Percentiles rank a stretch among this genome's conserved stretches.
phyloP scores from a whole-genome alignment of 2,113 vertebrate genomes.

The Poeciliopsis retropinna region DNA sequence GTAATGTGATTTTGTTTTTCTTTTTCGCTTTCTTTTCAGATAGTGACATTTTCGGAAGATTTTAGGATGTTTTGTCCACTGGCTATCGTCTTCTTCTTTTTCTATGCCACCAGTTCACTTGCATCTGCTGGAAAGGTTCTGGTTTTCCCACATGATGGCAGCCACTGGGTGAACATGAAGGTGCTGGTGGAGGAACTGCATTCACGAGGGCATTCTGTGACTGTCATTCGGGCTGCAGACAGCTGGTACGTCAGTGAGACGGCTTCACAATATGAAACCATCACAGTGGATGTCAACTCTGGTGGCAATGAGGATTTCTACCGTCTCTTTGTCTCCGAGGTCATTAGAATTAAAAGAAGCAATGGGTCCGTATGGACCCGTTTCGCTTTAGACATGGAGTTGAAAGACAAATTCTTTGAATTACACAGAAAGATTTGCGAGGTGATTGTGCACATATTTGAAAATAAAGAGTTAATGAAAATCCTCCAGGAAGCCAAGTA shows the following conservation, averaged over 20 bases:
- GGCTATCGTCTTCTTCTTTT: slow-evolving; percentile 10
- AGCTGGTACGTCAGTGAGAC: slow-evolving; percentile 74
- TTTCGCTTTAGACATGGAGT: slow-evolving; percentile 49
- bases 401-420: slow-evolving; percentile 58
- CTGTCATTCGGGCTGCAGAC: slow-evolving; percentile 57
- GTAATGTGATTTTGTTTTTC: background rate
- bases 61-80: slow-evolving; percentile 35
- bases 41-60: background rate
- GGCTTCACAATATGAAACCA: slow-evolving; percentile 53
- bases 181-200: slow-evolving; percentile 66
- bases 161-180: slow-evolving; percentile 78
- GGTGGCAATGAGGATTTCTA: slow-evolving; percentile 67
- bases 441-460: slow-evolving; percentile 55
- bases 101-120: slow-evolving; percentile 5
- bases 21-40: slow-evolving; percentile 25
- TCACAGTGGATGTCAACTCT: slow-evolving; percentile 47
- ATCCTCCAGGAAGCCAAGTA: slow-evolving; percentile 53
- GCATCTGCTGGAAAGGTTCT: slow-evolving; percentile 58
- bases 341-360: slow-evolving; percentile 55
- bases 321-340: slow-evolving; percentile 44
- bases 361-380: slow-evolving; percentile 35
- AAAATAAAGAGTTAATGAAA: slow-evolving; percentile 54
- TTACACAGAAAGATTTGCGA: slow-evolving; percentile 61
- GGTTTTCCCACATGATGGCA: slow-evolving; percentile 73
- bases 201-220: slow-evolving; percentile 59